phyloP scores from a whole-genome alignment of 35 echinoderm and acorn worm species.

The Patiria miniata region DNA sequence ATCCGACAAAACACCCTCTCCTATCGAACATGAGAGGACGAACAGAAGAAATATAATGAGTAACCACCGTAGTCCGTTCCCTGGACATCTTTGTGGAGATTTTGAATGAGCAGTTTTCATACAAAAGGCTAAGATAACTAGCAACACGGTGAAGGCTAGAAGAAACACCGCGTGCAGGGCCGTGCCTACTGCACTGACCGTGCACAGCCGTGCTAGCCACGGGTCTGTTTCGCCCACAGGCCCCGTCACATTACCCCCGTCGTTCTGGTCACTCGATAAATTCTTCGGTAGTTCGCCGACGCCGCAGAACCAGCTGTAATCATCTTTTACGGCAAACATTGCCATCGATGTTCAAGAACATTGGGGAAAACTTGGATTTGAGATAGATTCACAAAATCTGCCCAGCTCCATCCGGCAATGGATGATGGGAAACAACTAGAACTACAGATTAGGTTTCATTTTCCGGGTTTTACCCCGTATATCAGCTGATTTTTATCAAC shows the following conservation, averaged over 20 bases:
- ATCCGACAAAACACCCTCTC: slow-evolving; percentile 5
- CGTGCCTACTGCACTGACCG: not conserved
- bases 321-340: not conserved
- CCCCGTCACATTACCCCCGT: not conserved
- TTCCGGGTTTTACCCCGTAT: too few species aligned
- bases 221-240: not conserved
- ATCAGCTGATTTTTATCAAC: too few species aligned
- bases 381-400: too few species aligned
- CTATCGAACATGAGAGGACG: not conserved
- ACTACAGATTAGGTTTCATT: too few species aligned
- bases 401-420: too few species aligned
- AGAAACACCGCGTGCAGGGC: not conserved
- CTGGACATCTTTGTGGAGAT: not conserved
- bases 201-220: not conserved
- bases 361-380: too few species aligned
- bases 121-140: not conserved
- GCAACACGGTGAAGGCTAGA: not conserved
- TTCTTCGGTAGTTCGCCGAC: not conserved
- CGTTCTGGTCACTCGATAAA: not conserved
- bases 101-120: not conserved
- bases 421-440: too few species aligned
- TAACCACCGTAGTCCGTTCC: not conserved
- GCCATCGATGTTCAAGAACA: not conserved
- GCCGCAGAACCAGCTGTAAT: slow-evolving; percentile 1
- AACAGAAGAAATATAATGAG: not conserved